Percentiles rank a stretch among this genome's conserved stretches.
These are phyloP conservation scores for Apoda limacodes DNA, from an alignment of 2,888 invertebrate species.

Conservation along the genomic window DNA sequence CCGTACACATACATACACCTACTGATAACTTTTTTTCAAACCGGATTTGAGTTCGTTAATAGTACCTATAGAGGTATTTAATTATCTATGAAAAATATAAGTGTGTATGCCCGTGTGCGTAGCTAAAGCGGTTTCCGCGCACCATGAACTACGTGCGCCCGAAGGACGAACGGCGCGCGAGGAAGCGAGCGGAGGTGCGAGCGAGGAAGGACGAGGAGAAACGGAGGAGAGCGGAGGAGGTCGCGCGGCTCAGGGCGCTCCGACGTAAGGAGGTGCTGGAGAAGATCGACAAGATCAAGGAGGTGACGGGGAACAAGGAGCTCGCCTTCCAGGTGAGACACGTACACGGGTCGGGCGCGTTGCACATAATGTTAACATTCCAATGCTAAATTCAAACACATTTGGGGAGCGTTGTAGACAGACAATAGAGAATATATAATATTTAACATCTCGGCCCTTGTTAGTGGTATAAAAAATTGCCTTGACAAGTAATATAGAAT, in stretches of 20 bases:
- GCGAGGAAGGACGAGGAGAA: constrained; percentile 84
- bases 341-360: too few relatives aligned
- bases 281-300: constrained; percentile 86
- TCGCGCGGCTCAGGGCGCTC: constrained; percentile 86
- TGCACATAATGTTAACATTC: too few relatives aligned
- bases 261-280: constrained; percentile 92
- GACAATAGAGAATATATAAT: too few relatives aligned
- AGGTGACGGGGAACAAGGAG: constrained; percentile 86
- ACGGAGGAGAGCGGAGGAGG: constrained; percentile 83
- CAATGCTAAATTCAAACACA: too few relatives aligned
- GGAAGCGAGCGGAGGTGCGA: constrained; percentile 81
- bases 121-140: constrained; percentile 92
- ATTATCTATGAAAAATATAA: too few relatives aligned
- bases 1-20: neutral
- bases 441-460: too few relatives aligned
- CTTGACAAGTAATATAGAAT: too few relatives aligned
- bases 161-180: constrained; percentile 81
- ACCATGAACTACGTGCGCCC: constrained; percentile 86
- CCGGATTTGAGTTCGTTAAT: too few relatives aligned
- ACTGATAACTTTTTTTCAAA: neutral
- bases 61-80: too few relatives aligned
- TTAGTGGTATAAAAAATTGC: too few relatives aligned
- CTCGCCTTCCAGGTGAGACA: constrained; percentile 70
- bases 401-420: too few relatives aligned
- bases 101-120: too few relatives aligned